Percentiles rank a stretch among this genome's conserved stretches.
Evolutionary conservation across 2,888 invertebrate species (phyloP).

Genomic region (Xylocampa areola): DNA sequence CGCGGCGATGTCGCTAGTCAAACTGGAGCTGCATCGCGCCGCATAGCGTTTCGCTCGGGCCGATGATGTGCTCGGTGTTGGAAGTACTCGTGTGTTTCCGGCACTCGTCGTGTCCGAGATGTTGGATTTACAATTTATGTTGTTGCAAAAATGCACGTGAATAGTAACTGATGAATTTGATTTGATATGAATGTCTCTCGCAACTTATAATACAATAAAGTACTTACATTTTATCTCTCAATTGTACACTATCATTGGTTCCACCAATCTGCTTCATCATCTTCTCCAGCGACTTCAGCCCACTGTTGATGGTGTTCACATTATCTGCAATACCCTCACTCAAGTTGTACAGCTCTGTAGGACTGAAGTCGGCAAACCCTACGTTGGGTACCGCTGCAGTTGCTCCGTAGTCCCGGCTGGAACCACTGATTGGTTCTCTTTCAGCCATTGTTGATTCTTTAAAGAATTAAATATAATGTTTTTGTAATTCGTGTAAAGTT

Average conservation of each 20-base stretch:
- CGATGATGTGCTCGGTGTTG: too few relatives aligned
- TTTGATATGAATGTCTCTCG: too few relatives aligned
- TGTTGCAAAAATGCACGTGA: too few relatives aligned
- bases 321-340: slow-evolving; percentile 95
- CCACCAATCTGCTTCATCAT: slow-evolving; percentile 94
- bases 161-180: too few relatives aligned
- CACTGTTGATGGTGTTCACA: slow-evolving; percentile 93
- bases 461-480: slow-evolving; percentile 1
- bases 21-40: too few relatives aligned
- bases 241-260: slow-evolving; percentile 91
- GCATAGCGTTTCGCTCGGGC: too few relatives aligned
- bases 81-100: too few relatives aligned
- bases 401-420: slow-evolving; percentile 82
- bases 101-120: too few relatives aligned
- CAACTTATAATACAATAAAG: background rate
- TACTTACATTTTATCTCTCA: slow-evolving; percentile 84
- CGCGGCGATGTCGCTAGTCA: too few relatives aligned
- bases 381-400: slow-evolving; percentile 91
- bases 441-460: slow-evolving; percentile 75
- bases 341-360: slow-evolving; percentile 93
- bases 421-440: slow-evolving; percentile 79
- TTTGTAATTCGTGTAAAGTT: too few relatives aligned
- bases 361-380: slow-evolving; percentile 92
- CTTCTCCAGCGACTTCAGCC: slow-evolving; percentile 92
- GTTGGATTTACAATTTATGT: too few relatives aligned